A percentile compares a stretch with the other conserved stretches of the same genome.
Evolutionary conservation across 1,140 invertebrate genomes (phyloP).

Genomic region (Megathymus violae): DNA sequence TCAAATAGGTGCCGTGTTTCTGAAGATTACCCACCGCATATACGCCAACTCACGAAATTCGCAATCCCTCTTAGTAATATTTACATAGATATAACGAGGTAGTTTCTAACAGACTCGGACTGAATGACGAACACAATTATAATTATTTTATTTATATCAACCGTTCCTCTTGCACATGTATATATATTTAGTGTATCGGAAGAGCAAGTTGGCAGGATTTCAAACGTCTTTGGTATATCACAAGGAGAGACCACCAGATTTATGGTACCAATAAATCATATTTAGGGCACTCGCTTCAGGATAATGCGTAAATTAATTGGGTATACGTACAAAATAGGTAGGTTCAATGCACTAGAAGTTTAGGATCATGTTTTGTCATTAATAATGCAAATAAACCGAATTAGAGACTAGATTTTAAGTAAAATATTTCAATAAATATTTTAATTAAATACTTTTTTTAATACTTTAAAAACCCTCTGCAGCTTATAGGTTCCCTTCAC

Average conservation of each 20-base stretch:
- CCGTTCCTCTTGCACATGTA: conserved; percentile 2
- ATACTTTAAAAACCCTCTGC: too few relatives aligned
- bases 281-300: conserved; percentile 56
- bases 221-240: conserved; percentile 68
- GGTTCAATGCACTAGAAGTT: neutral
- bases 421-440: too few relatives aligned
- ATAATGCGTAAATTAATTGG: conserved; percentile 53
- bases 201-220: conserved; percentile 65
- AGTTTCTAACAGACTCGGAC: too few relatives aligned
- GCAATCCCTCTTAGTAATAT: too few relatives aligned
- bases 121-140: too few relatives aligned
- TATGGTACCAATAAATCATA: conserved; percentile 68
- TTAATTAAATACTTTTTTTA: too few relatives aligned
- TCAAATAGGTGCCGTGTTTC: too few relatives aligned
- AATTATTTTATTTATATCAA: conserved; percentile 38
- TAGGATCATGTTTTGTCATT: neutral
- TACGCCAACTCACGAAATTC: too few relatives aligned
- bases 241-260: conserved; percentile 66
- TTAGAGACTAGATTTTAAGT: too few relatives aligned
- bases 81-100: too few relatives aligned
- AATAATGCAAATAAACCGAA: neutral
- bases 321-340: conserved; percentile 13
- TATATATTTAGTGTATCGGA: conserved; percentile 48
- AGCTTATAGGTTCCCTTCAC: too few relatives aligned
- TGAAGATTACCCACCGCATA: too few relatives aligned